Conservation (phyloP, 2,113 vertebrate species). For the Scophthalmus maximus region DNA sequence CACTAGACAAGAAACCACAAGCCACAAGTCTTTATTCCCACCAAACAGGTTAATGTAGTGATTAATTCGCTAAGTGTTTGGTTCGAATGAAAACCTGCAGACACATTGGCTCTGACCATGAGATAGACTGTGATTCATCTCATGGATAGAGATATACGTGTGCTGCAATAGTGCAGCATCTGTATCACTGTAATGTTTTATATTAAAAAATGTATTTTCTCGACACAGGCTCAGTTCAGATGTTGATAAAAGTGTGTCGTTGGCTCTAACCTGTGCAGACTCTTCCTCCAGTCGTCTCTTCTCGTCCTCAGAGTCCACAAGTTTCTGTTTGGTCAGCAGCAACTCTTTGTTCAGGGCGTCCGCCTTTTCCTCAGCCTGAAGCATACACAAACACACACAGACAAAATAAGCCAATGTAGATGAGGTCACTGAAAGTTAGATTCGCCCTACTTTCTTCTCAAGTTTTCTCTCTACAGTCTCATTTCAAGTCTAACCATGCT, state of each 20-base stretch:
- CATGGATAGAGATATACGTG: neutral
- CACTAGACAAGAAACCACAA: neutral
- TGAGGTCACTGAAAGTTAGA: conserved; percentile 38
- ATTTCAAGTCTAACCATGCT: conserved; percentile 9
- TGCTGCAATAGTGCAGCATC: conserved; percentile 5
- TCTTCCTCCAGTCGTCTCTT: conserved; percentile 95
- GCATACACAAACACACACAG: conserved; percentile 49
- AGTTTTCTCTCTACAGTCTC: neutral
- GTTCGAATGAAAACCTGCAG: conserved; percentile 13
- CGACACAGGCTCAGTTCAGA: neutral
- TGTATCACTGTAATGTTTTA: neutral
- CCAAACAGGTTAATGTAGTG: too few species aligned
- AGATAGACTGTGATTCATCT: neutral
- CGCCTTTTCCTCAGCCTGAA: conserved; percentile 96
- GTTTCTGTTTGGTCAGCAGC: conserved; percentile 97
- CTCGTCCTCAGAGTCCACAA: conserved; percentile 97
- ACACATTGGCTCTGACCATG: neutral
- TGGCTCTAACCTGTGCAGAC: conserved; percentile 89
- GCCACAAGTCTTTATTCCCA: neutral
- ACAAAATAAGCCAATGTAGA: conserved; percentile 23
- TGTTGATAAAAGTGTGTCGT: neutral
- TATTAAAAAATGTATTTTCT: neutral
- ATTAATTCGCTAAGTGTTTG: too few species aligned
- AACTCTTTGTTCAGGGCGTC: conserved; percentile 98
- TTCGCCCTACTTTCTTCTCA: conserved; percentile 29